These are phyloP conservation scores for Pseudomyrmex concolor DNA, from an alignment of 1,140 invertebrate species.

Conservation along the genomic window DNA sequence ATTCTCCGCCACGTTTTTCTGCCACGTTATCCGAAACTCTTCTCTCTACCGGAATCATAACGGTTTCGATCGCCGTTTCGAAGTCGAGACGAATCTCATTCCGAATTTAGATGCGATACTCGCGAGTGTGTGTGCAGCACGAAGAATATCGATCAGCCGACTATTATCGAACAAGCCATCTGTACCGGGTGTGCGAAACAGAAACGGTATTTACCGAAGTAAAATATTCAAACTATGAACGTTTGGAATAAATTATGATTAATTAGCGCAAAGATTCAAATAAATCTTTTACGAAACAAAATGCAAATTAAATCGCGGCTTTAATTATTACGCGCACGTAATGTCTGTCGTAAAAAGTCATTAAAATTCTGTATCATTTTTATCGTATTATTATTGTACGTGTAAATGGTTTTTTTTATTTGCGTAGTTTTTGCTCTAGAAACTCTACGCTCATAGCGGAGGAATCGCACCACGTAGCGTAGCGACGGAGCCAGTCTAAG, in stretches of 20 bases:
- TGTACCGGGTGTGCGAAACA: slow-evolving; percentile 36
- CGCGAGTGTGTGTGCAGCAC: slow-evolving; percentile 19
- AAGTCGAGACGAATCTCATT: slow-evolving; percentile 46
- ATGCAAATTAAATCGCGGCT: too few relatives aligned
- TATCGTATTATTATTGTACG: too few relatives aligned
- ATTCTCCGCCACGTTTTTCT: background rate
- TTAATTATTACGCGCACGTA: too few relatives aligned
- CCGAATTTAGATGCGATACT: slow-evolving; percentile 48
- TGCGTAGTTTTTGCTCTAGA: background rate
- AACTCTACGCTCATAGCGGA: background rate
- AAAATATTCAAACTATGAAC: too few relatives aligned
- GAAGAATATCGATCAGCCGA: slow-evolving; percentile 54
- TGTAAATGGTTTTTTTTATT: too few relatives aligned
- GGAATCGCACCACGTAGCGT: slow-evolving; percentile 23
- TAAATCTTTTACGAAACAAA: background rate
- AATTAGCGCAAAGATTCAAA: slow-evolving; percentile 40
- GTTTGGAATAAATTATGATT: too few relatives aligned
- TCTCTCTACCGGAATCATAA: slow-evolving; percentile 41
- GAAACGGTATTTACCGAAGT: background rate
- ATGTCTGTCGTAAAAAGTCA: too few relatives aligned
- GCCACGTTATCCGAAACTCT: slow-evolving; percentile 20
- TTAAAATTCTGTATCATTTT: background rate
- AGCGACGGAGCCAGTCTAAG: slow-evolving; percentile 67
- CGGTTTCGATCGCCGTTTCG: slow-evolving; percentile 39
- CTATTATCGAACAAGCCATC: slow-evolving; percentile 50